These are phyloP conservation scores for Eleutherodactylus coqui DNA, from an alignment of 2,797 vertebrate genomes.

Conservation along the genomic window DNA sequence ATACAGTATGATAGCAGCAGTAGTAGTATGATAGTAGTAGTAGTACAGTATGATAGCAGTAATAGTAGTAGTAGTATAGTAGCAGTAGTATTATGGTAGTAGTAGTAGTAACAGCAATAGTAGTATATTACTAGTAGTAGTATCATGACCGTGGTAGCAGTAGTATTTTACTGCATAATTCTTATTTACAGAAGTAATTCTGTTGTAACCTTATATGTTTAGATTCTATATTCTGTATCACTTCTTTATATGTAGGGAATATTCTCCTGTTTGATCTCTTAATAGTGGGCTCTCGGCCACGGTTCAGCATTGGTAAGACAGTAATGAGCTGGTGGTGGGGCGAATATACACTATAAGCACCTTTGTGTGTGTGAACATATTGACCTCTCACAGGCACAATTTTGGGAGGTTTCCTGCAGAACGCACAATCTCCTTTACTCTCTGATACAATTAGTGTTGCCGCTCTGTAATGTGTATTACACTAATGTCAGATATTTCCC, in stretches of 20 bases:
- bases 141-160: background rate
- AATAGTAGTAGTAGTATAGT: no score
- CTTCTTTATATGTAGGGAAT: no score
- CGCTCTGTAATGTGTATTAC: conserved; percentile 7
- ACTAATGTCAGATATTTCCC: conserved; percentile 22
- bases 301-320: background rate
- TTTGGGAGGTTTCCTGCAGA: background rate
- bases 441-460: conserved; percentile 28
- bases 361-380: background rate
- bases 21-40: background rate
- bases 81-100: background rate
- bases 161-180: no score
- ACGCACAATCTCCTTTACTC: conserved; percentile 8
- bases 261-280: background rate
- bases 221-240: no score
- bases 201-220: no score
- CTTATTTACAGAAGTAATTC: no score
- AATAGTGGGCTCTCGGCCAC: background rate
- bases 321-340: background rate
- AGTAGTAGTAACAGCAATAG: background rate
- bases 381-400: background rate
- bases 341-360: background rate
- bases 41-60: background rate
- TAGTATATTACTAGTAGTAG: background rate
- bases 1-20: no score